A percentile compares a stretch with the other conserved stretches of the same genome.
phyloP scores from a whole-genome alignment of 2,888 invertebrate genomes.

The Sicus ferrugineus region DNA sequence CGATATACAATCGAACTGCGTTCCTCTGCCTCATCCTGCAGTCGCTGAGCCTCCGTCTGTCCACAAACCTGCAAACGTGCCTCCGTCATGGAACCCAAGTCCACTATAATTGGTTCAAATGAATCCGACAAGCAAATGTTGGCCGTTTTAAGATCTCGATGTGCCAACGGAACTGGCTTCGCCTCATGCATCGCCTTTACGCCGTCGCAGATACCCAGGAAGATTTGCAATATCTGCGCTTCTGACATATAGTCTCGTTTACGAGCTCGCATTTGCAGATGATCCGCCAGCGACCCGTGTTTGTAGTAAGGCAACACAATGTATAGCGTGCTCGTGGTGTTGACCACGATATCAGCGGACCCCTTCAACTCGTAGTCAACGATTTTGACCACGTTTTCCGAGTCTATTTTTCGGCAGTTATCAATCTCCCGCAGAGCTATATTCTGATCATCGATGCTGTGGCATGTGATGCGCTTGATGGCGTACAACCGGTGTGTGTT shows the following conservation, averaged over 20 bases:
- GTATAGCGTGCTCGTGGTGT: conserved; percentile 75
- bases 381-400: conserved; percentile 77
- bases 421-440: conserved; percentile 77
- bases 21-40: conserved; percentile 84
- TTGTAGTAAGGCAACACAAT: conserved; percentile 81
- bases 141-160: conserved; percentile 86
- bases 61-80: conserved; percentile 72
- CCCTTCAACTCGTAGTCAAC: conserved; percentile 74
- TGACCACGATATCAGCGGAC: conserved; percentile 72
- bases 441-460: conserved; percentile 79
- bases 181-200: conserved; percentile 77
- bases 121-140: conserved; percentile 81
- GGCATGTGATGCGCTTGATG: conserved; percentile 82
- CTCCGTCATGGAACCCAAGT: conserved; percentile 76
- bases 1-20: conserved; percentile 87
- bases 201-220: conserved; percentile 77
- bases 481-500: conserved; percentile 74
- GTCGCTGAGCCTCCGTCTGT: conserved; percentile 73
- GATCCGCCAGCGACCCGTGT: conserved; percentile 78
- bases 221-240: conserved; percentile 73
- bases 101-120: conserved; percentile 79
- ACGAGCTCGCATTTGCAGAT: conserved; percentile 70
- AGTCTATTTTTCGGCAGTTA: conserved; percentile 74
- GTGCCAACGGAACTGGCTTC: conserved; percentile 77
- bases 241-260: conserved; percentile 71